These are phyloP conservation scores for Galbula dea DNA, from an alignment of 2,113 vertebrate species.

Conservation along the genomic window DNA sequence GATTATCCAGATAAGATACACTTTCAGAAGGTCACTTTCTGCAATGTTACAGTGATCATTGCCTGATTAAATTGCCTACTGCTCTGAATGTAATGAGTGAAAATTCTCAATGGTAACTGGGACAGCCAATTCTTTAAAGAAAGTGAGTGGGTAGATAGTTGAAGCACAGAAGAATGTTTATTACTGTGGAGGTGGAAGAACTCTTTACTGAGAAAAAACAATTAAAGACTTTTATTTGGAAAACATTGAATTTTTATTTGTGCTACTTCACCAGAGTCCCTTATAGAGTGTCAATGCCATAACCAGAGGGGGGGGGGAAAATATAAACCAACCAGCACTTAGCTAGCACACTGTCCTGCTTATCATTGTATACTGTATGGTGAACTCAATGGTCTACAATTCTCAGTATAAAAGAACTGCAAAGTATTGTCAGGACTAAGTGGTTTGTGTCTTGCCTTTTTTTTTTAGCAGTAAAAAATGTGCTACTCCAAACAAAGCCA, in stretches of 20 bases:
- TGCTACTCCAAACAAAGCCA: neutral
- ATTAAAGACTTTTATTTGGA: conserved; percentile 44
- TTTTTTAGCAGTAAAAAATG: neutral
- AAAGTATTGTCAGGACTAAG: neutral
- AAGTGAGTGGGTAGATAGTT: conserved; percentile 41
- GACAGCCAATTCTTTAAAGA: conserved; percentile 21
- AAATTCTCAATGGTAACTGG: conserved; percentile 58
- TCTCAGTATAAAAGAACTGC: neutral
- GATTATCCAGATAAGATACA: neutral
- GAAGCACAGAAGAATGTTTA: conserved; percentile 44
- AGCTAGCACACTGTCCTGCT: neutral
- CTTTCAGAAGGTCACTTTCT: conserved; percentile 30
- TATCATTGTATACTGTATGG: neutral
- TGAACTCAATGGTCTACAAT: neutral
- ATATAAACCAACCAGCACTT: neutral
- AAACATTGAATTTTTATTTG: conserved; percentile 43
- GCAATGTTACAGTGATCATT: neutral
- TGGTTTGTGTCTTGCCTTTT: neutral
- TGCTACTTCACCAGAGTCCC: neutral
- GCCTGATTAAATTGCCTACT: conserved; percentile 31
- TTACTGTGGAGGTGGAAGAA: conserved; percentile 42
- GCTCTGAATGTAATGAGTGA: conserved; percentile 42
- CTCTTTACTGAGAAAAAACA: conserved; percentile 32
- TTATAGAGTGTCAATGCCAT: neutral
- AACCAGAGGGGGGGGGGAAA: accelerated